Evolutionary conservation across 2,113 vertebrate species (phyloP).

Genomic region (Leptobrachium ailaonicum): DNA sequence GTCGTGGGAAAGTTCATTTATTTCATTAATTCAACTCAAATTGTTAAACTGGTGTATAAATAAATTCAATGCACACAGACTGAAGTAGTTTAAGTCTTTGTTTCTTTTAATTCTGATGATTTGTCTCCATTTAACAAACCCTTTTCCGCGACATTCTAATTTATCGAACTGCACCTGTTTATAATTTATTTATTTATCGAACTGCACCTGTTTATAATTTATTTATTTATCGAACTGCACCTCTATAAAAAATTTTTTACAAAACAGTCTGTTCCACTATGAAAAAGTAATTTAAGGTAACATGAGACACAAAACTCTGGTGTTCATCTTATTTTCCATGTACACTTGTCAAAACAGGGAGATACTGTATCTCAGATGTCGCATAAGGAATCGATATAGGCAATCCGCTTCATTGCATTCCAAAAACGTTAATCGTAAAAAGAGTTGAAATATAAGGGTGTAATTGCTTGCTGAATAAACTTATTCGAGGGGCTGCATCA

Average conservation of each 20-base stretch:
- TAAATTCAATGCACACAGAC: too few relatives aligned
- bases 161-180: too few relatives aligned
- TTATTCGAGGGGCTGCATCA: neutral
- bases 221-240: too few relatives aligned
- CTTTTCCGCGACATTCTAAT: too few relatives aligned
- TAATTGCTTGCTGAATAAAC: neutral
- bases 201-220: too few relatives aligned
- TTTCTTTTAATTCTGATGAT: too few relatives aligned
- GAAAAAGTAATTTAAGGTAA: neutral
- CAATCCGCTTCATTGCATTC: neutral
- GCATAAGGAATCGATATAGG: neutral
- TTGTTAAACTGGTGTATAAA: too few relatives aligned
- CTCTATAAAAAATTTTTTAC: neutral
- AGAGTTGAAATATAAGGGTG: neutral
- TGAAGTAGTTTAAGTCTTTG: too few relatives aligned
- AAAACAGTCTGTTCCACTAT: neutral
- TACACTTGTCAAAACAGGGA: neutral
- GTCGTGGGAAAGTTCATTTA: too few relatives aligned
- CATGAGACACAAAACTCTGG: neutral
- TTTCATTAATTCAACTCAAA: too few relatives aligned
- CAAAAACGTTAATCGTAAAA: neutral
- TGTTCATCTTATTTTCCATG: neutral
- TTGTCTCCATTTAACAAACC: too few relatives aligned
- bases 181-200: too few relatives aligned
- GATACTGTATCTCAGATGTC: neutral